phyloP scores from a whole-genome alignment of 2,888 invertebrate species.

The Itoplectis maculator region DNA sequence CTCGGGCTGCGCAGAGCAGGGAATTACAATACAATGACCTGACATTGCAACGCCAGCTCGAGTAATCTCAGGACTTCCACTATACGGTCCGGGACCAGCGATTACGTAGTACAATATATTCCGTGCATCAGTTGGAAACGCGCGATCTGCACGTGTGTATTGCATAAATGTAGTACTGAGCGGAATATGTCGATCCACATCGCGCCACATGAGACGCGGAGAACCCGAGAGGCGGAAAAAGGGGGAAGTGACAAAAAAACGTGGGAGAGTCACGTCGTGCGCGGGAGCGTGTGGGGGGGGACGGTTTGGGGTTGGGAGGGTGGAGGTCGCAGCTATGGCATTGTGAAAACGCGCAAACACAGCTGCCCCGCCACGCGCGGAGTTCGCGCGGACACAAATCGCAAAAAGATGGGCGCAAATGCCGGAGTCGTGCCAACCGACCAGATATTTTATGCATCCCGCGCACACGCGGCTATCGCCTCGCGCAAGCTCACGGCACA shows the following conservation, averaged over 20 bases:
- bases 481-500: neutral
- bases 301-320: too few relatives aligned
- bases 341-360: constrained; percentile 21
- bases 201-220: neutral
- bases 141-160: neutral
- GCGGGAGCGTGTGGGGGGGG: constrained; percentile 16
- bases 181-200: constrained; percentile 16
- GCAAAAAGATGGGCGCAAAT: constrained; percentile 25
- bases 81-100: neutral
- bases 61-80: constrained; percentile 13
- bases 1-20: neutral
- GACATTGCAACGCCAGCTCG: neutral
- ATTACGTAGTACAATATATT: neutral
- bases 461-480: constrained; percentile 18
- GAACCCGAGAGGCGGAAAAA: neutral
- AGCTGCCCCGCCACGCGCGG: neutral
- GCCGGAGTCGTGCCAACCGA: constrained; percentile 32
- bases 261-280: constrained; percentile 11
- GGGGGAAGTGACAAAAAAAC: constrained; percentile 5
- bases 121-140: neutral
- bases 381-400: constrained; percentile 14
- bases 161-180: constrained; percentile 8
- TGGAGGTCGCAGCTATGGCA: neutral
- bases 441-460: constrained; percentile 43
- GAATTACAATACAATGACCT: constrained; percentile 29